Conservation (phyloP, 2,113 vertebrate genomes). For the Alligator sinensis region DNA sequence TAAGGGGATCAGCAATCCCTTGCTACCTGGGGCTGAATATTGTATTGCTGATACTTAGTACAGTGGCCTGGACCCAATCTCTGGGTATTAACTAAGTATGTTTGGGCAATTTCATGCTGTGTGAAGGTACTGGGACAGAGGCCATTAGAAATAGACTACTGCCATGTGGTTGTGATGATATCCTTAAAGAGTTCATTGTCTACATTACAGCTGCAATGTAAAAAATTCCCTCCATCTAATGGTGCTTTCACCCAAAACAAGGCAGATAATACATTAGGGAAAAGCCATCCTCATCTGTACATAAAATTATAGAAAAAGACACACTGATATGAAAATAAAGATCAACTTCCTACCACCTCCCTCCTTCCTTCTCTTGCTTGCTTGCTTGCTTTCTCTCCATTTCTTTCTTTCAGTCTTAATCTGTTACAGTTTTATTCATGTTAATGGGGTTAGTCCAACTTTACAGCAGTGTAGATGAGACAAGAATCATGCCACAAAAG, state of each 20-base stretch:
- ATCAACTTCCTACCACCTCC: not conserved
- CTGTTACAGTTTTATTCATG: not conserved
- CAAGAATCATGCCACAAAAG: accelerated
- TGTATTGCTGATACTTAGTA: not conserved
- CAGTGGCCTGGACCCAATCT: not conserved
- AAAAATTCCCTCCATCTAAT: not conserved
- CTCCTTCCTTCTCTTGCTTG: too few relatives aligned
- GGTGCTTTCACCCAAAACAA: not conserved
- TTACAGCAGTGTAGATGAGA: conserved; percentile 21
- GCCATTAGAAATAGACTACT: conserved; percentile 8
- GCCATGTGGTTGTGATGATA: not conserved
- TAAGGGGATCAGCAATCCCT: conserved; percentile 27
- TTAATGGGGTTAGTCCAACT: not conserved
- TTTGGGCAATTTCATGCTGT: conserved; percentile 20
- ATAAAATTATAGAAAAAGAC: not conserved
- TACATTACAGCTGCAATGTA: not conserved
- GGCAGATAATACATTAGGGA: not conserved
- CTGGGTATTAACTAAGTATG: not conserved
- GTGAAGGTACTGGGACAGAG: not conserved
- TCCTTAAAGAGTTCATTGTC: not conserved
- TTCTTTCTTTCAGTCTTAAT: not conserved
- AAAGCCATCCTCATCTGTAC: not conserved
- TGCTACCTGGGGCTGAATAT: not conserved
- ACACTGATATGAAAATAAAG: not conserved
- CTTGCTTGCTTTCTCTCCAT: too few relatives aligned